Evolutionary conservation across 1,140 invertebrate species (phyloP), one percentile per base, ranked within the genome.

Genomic region (Leptopilina clavipes): DNA sequence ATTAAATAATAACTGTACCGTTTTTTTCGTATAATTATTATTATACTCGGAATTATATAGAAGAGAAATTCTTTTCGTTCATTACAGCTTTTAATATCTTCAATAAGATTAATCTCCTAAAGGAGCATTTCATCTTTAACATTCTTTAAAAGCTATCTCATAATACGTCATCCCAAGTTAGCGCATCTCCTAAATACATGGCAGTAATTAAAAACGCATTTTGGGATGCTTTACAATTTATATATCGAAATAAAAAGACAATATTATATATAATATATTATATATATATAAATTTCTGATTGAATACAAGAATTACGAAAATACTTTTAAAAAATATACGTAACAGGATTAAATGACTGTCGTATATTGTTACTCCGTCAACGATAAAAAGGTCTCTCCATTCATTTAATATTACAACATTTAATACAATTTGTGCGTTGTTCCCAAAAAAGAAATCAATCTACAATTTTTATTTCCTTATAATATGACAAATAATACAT

Each of bases 71-170:
- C 74, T 83, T 79, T 79, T 79, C 78, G 76, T 82, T 84, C 80
- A 82, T 83, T 85, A 87, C 81, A 85, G 79, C 78, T 78, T 78
- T 78, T 79, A 77, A 73, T 83, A 78, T 80, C 76, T 76, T 82
- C 79, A 65, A 65, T 65, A 65, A 25, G 56, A 65, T 65, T 85
- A 82, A 76, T 71, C 43, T 80, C 73, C 65, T 74, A 83, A 84
- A 78, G 79, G 78, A 81, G 78, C 76, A 80, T 79, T 81, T 76
- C 80, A 85, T 84, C 80, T 86, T 86, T 86, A 89, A 88, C 84
- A 89, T 87, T 86, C 82, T 81, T 87, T 89, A 89, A 88, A 89
- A 89, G 85, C 87, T 88, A 88, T 85, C 83, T 87, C 85, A 65
- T 86, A 85, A 85, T 89, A 81, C 82, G 77, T 83, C 79, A 82